phyloP scores from a whole-genome alignment of 2,113 vertebrate species.

The Apteryx mantelli region DNA sequence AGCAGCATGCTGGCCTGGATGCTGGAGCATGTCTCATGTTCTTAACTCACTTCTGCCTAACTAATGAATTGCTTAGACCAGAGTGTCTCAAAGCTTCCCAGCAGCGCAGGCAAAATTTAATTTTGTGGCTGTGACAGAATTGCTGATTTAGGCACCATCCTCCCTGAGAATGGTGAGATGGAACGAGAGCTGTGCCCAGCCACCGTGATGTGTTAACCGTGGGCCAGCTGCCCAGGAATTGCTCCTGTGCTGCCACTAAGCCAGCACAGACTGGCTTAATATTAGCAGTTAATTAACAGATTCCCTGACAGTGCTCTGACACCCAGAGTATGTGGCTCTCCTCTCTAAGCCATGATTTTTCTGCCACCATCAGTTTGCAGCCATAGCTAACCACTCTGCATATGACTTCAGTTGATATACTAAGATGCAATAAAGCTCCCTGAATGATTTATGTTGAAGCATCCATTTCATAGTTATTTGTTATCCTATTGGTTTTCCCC shows the following conservation, averaged over 20 bases:
- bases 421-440: not conserved
- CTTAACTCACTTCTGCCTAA: not conserved
- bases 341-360: not conserved
- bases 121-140: not conserved
- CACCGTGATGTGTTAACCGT: not conserved
- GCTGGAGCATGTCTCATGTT: not conserved
- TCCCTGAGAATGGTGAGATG: rapidly evolving
- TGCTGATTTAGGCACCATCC: not conserved
- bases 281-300: not conserved
- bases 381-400: not conserved
- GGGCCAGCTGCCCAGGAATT: not conserved
- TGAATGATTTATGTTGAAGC: constrained; percentile 42
- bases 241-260: not conserved
- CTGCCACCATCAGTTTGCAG: not conserved
- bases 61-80: not conserved
- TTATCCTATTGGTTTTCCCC: constrained; percentile 46
- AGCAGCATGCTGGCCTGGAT: not conserved
- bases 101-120: not conserved
- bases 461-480: constrained; percentile 41
- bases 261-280: not conserved
- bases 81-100: not conserved
- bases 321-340: not conserved
- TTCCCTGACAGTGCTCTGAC: not conserved
- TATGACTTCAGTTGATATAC: not conserved
- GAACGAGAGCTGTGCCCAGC: rapidly evolving